Conservation (phyloP, 2,797 vertebrate species). For the Cryptoblepharus egeriae region DNA sequence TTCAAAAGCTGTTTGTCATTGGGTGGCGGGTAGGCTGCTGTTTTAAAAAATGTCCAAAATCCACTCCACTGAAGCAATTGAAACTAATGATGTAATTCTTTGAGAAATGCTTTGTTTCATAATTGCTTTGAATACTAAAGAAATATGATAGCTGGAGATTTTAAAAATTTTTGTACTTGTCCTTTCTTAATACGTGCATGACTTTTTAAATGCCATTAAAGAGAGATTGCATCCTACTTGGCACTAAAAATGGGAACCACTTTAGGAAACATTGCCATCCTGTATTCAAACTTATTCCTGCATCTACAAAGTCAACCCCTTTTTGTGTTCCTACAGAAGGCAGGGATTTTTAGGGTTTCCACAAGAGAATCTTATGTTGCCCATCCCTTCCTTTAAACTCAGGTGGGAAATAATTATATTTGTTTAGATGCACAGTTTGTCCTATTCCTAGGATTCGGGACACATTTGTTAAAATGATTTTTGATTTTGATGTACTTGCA, state of each 20-base stretch:
- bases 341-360: neutral
- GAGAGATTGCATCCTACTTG: neutral
- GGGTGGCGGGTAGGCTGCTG: neutral
- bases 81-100: neutral
- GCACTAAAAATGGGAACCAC: neutral
- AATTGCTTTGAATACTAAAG: neutral
- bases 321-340: neutral
- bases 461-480: slow-evolving; percentile 5
- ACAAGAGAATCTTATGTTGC: neutral
- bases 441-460: slow-evolving; percentile 13
- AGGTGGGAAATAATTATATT: neutral
- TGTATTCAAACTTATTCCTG: neutral
- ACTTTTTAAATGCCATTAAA: neutral
- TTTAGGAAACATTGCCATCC: neutral
- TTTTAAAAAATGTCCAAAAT: neutral
- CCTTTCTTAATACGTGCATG: no score
- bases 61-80: neutral
- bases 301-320: neutral
- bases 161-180: no score
- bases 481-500: slow-evolving; percentile 62
- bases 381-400: neutral
- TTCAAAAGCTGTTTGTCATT: neutral
- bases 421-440: neutral
- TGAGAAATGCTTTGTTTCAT: neutral
- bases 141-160: neutral